phyloP scores from a whole-genome alignment of 2,113 vertebrate genomes.

The Sigmodon hispidus region DNA sequence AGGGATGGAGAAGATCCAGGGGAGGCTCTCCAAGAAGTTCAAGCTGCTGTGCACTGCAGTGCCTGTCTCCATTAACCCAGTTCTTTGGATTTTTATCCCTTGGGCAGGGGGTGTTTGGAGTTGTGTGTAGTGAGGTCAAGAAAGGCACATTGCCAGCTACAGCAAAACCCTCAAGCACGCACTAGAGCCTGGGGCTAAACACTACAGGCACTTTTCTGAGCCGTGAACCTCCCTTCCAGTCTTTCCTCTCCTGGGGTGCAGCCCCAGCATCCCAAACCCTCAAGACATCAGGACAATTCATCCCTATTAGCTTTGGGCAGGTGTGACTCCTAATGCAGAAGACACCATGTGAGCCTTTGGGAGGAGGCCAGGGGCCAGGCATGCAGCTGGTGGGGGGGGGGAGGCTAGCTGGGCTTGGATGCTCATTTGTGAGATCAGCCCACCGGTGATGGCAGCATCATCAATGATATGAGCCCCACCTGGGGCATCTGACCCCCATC shows the following conservation, averaged over 20 bases:
- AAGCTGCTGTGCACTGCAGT: not conserved
- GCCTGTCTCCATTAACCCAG: constrained; percentile 31
- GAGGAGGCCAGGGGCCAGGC: not conserved
- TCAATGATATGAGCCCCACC: not conserved
- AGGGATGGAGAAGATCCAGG: not conserved
- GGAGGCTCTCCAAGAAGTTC: not conserved
- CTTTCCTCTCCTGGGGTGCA: not conserved
- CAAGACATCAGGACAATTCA: not conserved
- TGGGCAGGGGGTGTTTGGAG: not conserved
- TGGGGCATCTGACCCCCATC: too few species aligned
- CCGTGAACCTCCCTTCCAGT: not conserved
- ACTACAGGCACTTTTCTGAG: not conserved
- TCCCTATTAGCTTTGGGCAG: not conserved
- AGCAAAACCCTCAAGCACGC: not conserved
- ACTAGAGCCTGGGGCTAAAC: not conserved
- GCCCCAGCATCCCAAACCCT: not conserved
- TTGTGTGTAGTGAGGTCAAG: not conserved
- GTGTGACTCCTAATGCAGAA: not conserved
- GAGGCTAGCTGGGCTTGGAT: not conserved
- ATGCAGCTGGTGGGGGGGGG: not conserved
- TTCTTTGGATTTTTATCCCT: not conserved
- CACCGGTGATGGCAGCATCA: not conserved
- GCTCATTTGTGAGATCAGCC: not conserved
- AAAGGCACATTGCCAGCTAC: not conserved
- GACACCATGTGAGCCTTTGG: not conserved